Evolutionary conservation across 1,140 invertebrate species (phyloP).

Genomic region (Nasonia longicornis): DNA sequence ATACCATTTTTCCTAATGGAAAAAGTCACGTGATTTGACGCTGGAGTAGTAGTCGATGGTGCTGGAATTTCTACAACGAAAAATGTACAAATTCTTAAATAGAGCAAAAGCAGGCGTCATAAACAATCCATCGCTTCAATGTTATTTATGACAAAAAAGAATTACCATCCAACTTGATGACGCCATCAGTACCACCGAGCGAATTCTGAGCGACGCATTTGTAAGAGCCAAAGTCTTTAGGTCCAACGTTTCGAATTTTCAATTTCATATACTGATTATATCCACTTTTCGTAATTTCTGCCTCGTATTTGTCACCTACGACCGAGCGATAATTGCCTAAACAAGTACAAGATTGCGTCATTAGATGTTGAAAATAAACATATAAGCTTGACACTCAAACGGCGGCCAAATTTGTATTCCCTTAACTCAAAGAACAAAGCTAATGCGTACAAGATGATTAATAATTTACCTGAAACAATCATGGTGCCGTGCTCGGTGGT

Average conservation of each 20-base stretch:
- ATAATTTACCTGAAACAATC: conserved; percentile 86
- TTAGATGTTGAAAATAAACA: conserved; percentile 33
- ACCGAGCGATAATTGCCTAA: conserved; percentile 64
- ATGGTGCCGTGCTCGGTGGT: conserved; percentile 86
- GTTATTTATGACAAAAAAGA: neutral
- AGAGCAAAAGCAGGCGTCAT: neutral
- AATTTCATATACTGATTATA: conserved; percentile 92
- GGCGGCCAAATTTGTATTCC: neutral
- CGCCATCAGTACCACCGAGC: conserved; percentile 90
- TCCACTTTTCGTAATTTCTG: conserved; percentile 80
- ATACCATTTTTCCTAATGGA: conserved; percentile 62
- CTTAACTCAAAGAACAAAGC: neutral
- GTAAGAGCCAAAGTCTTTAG: conserved; percentile 87
- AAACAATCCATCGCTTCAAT: neutral
- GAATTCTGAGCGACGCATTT: conserved; percentile 95
- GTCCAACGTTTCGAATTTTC: conserved; percentile 83
- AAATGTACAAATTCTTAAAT: conserved; percentile 11
- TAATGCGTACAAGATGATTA: neutral
- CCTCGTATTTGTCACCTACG: conserved; percentile 89
- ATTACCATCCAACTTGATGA: conserved; percentile 92
- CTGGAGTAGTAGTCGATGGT: conserved; percentile 75
- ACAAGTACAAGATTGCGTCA: conserved; percentile 58
- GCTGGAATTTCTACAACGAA: conserved; percentile 75
- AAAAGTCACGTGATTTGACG: conserved; percentile 65
- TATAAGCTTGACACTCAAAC: neutral